Evolutionary conservation across 2,113 vertebrate genomes (phyloP).

Genomic region (Sprattus sprattus): DNA sequence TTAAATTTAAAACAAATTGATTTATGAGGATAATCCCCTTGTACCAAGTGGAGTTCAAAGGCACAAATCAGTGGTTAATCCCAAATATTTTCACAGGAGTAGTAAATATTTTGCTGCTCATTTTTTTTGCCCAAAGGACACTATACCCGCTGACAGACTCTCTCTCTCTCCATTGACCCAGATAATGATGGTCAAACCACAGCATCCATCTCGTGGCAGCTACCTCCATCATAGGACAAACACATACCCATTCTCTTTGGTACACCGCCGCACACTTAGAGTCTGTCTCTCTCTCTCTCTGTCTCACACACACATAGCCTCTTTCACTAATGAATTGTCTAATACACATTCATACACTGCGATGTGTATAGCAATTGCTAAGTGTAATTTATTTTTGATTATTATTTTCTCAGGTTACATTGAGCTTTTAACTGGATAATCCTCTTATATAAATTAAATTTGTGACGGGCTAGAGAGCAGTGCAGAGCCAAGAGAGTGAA

Average conservation of each 20-base stretch:
- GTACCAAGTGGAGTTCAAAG: background rate
- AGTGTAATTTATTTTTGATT: slow-evolving; percentile 36
- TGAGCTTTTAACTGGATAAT: slow-evolving; percentile 33
- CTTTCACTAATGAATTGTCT: background rate
- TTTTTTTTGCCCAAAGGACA: background rate
- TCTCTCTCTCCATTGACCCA: background rate
- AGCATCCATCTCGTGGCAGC: background rate
- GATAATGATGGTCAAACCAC: background rate
- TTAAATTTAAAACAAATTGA: background rate
- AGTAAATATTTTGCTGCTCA: background rate
- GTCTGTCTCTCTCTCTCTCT: background rate
- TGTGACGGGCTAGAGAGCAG: slow-evolving; percentile 28
- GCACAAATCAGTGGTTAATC: background rate
- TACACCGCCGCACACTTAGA: background rate
- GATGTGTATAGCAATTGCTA: background rate
- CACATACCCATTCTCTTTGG: background rate
- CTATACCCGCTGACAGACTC: background rate
- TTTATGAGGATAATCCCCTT: background rate
- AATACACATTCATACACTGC: background rate
- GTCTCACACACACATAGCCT: background rate
- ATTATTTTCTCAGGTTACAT: slow-evolving; percentile 24
- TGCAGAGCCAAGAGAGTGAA: slow-evolving; percentile 27
- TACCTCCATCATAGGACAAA: background rate
- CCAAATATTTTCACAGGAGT: background rate
- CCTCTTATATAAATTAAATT: slow-evolving; percentile 48